Evolutionary conservation across 2,888 invertebrate genomes (phyloP), one percentile per base, ranked within the genome.

Genomic region (Drosophila bunnanda): DNA sequence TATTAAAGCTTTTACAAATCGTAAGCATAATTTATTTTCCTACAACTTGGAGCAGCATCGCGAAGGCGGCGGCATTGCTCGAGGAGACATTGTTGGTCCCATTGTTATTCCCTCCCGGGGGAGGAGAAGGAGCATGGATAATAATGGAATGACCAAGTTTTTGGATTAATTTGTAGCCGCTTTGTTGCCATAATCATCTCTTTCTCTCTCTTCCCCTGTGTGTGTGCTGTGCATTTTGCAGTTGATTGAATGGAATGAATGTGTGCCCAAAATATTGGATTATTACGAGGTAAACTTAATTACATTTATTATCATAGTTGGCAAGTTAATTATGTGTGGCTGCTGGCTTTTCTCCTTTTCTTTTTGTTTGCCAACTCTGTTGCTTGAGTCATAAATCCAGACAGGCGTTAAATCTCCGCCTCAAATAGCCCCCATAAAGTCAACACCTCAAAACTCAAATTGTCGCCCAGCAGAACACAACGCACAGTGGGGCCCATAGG

Each of bases 1-100:
- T 78, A 88, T 85, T 83, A 83, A 82, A 86, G 88, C 88, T 86
- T 78, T 86, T 76, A 78, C 88, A 85, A 88, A 88, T 88, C 88
- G 82, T 71, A 80, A 88, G 78, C 88, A 83, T 88, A 83, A 83
- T 83, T 88, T 83, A 83, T 83, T 88, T 88, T 64, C 69, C 80
- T 75, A 82, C 78, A 76, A 68, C 79, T 75, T 66, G 41, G 39
- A 52, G 25, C 32, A 52, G 25, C 32, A 28, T 68, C 59, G 62
- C 55, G 50, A 41, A 41, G 41, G 44, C 44, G 44, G 44, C 44
- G 44, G 25, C 44, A 12, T 10, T 32, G 50, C 50, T 56, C 36
- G 50, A 55, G 57, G 50, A 68, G 61, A 64, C 54, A 71, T 70
- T 71, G 53, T 53, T 50, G 43, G 68, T 32, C 22, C 59, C 52